Percentiles rank a stretch among this genome's conserved stretches.
phyloP scores from a whole-genome alignment of 2,888 invertebrate genomes.

The Cosmia trapezina region DNA sequence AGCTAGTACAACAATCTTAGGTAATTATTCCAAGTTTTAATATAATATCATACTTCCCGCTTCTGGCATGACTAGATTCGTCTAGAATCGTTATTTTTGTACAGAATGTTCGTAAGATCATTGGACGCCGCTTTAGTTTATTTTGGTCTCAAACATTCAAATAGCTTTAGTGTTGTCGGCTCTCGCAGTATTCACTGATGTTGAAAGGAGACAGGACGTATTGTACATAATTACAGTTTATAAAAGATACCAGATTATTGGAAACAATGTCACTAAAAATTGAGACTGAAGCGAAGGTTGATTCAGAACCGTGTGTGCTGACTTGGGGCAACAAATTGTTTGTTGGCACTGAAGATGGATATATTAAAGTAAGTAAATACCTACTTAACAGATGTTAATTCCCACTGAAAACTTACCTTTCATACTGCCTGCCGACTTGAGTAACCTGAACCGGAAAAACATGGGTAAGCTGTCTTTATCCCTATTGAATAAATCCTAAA shows the following conservation, averaged over 20 bases:
- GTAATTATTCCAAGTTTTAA: not conserved
- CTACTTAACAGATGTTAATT: not conserved
- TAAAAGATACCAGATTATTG: not conserved
- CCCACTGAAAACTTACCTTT: constrained; percentile 1
- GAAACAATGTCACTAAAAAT: constrained; percentile 80
- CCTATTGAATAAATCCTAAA: not conserved
- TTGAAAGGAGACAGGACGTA: constrained; percentile 63
- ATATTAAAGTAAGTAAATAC: constrained; percentile 78
- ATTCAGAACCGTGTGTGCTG: constrained; percentile 82
- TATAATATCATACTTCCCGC: constrained; percentile 21
- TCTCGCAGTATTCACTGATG: constrained; percentile 68
- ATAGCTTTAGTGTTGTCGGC: constrained; percentile 56
- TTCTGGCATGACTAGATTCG: constrained; percentile 57
- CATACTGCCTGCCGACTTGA: not conserved
- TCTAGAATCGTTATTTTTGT: constrained; percentile 73
- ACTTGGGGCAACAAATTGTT: constrained; percentile 81
- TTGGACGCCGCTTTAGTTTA: constrained; percentile 69
- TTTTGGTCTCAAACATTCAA: constrained; percentile 66
- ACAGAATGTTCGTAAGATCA: constrained; percentile 71
- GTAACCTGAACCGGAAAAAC: not conserved
- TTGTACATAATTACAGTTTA: not conserved
- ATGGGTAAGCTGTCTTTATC: not conserved
- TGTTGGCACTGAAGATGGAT: constrained; percentile 83
- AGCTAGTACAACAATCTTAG: not conserved
- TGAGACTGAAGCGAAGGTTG: constrained; percentile 78